phyloP scores from a whole-genome alignment of 2,888 invertebrate species.

The Lasiommata megera region DNA sequence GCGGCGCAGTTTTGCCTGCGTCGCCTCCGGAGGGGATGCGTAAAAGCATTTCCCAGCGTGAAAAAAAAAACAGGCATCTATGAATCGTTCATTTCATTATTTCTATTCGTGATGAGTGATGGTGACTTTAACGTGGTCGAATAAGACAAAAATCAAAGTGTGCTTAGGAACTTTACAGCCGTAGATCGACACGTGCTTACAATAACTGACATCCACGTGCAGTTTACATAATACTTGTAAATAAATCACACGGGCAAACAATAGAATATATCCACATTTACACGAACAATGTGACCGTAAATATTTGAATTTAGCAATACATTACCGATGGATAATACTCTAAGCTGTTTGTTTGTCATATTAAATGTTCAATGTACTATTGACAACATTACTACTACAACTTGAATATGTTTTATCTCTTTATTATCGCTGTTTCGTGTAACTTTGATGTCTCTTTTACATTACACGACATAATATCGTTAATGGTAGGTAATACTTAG shows the following conservation, averaged over 20 bases:
- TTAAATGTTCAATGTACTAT: conserved; percentile 26
- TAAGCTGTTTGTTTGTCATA: conserved; percentile 8
- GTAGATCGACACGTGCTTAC: conserved; percentile 29
- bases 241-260: conserved; percentile 28
- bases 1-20: too few species aligned
- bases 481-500: too few species aligned
- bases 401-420: conserved; percentile 16
- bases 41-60: too few species aligned
- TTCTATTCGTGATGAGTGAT: too few species aligned
- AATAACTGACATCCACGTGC: conserved; percentile 34
- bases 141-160: too few species aligned
- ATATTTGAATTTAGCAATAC: conserved; percentile 14
- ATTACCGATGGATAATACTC: conserved; percentile 15
- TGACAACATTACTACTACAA: too few species aligned
- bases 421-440: neutral
- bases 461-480: neutral
- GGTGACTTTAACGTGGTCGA: too few species aligned
- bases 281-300: conserved; percentile 4
- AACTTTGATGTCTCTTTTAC: neutral
- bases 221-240: conserved; percentile 32
- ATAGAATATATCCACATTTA: conserved; percentile 7
- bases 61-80: too few species aligned
- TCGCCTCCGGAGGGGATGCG: too few species aligned
- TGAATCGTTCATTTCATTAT: too few species aligned
- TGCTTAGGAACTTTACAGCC: neutral